phyloP scores from a whole-genome alignment of 2,113 vertebrate genomes.

The Anoplopoma fimbria region DNA sequence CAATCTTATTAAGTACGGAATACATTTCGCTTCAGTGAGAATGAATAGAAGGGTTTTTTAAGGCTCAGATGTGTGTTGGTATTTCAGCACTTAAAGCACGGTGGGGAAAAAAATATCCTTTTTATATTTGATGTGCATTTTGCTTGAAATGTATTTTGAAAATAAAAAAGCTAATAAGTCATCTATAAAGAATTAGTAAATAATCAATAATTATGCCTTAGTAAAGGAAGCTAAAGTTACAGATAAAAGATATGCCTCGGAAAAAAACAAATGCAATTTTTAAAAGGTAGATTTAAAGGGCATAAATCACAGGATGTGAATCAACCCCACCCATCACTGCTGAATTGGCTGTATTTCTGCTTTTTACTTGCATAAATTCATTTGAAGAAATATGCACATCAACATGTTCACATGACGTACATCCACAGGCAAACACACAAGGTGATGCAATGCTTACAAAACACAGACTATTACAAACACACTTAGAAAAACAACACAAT shows the following conservation, averaged over 20 bases:
- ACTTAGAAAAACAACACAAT: constrained; percentile 5
- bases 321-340: constrained; percentile 8
- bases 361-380: constrained; percentile 11
- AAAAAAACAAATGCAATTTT: not conserved
- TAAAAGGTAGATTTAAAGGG: not conserved
- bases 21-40: not conserved
- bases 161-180: not conserved
- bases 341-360: constrained; percentile 32
- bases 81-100: not conserved
- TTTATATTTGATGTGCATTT: not conserved
- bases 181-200: not conserved
- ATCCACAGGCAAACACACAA: constrained; percentile 26
- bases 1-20: no score
- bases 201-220: no score
- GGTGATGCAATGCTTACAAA: constrained; percentile 48
- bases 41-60: no score
- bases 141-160: not conserved
- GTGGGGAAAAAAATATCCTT: not conserved
- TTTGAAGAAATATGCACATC: not conserved
- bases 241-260: not conserved
- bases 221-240: no score
- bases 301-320: constrained; percentile 47
- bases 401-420: not conserved
- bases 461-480: constrained; percentile 21
- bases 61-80: no score